Conservation (phyloP, 1,140 invertebrate species). For the Drosophila arawakana region DNA sequence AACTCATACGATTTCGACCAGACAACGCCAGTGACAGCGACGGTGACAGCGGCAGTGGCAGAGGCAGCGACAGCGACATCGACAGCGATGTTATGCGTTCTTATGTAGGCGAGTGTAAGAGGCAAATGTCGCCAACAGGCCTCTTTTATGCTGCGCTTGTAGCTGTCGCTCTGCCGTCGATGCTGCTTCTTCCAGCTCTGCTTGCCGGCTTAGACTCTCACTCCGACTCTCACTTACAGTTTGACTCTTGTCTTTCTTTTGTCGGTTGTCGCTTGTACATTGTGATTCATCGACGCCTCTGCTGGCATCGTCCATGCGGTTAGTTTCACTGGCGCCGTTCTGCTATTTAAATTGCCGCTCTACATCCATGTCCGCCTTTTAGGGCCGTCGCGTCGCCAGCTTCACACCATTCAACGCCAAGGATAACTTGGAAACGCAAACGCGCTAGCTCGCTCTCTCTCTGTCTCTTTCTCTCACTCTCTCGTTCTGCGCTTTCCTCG, state of each 20-base stretch:
- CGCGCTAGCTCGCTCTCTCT: conserved; percentile 23
- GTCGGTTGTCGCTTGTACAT: conserved; percentile 2
- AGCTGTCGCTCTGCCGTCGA: too few relatives aligned
- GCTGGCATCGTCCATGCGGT: conserved; percentile 48
- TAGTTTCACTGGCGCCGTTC: conserved; percentile 73
- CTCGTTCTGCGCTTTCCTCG: neutral
- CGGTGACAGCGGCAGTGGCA: neutral
- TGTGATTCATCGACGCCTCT: conserved; percentile 44
- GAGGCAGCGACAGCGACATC: conserved; percentile 2
- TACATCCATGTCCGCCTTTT: conserved; percentile 65
- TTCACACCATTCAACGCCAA: conserved; percentile 51
- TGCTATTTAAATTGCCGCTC: conserved; percentile 73
- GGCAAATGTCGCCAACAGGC: conserved; percentile 20
- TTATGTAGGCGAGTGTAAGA: conserved; percentile 31
- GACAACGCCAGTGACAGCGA: conserved; percentile 23
- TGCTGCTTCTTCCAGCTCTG: conserved; percentile 3
- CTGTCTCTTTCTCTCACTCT: conserved; percentile 11
- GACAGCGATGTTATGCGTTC: conserved; percentile 23
- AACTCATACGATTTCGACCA: conserved; percentile 17
- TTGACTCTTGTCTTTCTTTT: neutral
- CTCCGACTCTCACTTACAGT: conserved; percentile 12
- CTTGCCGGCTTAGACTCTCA: neutral
- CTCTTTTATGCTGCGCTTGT: conserved; percentile 17
- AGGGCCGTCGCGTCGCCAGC: conserved; percentile 63
- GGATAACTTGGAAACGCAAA: conserved; percentile 7